A percentile compares a stretch with the other conserved stretches of the same genome.
phyloP scores from a whole-genome alignment of 2,888 invertebrate species.

The Cecidostiba fungosa region DNA sequence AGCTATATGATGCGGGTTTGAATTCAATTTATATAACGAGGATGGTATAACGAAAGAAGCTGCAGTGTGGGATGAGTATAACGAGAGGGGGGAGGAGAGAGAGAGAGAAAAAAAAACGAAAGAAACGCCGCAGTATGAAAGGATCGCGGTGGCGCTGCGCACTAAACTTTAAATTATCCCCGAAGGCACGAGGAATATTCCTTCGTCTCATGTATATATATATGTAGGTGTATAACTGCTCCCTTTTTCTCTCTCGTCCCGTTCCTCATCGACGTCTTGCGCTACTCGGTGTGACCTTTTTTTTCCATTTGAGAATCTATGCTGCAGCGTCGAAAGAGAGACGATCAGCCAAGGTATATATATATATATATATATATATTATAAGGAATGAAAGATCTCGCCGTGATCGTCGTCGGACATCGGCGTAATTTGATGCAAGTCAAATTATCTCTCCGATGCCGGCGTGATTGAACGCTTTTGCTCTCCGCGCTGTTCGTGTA shows the following conservation, averaged over 20 bases:
- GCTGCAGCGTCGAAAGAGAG: neutral
- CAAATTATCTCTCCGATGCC: conserved; percentile 47
- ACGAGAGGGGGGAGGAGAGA: neutral
- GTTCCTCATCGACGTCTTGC: neutral
- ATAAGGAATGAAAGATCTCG: neutral
- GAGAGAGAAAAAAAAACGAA: too few species aligned
- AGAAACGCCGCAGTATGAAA: conserved; percentile 7
- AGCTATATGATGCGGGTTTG: neutral
- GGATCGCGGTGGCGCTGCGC: neutral
- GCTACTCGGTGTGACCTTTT: neutral
- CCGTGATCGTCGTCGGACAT: neutral
- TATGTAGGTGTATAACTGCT: neutral
- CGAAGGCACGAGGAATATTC: conserved; percentile 46
- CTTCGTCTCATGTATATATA: neutral
- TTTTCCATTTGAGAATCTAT: too few species aligned
- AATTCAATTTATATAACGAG: conserved; percentile 14
- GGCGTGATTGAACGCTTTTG: conserved; percentile 4
- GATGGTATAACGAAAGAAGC: neutral
- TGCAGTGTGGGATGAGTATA: neutral
- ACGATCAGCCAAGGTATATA: neutral
- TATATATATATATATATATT: neutral
- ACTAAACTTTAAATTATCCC: conserved; percentile 57
- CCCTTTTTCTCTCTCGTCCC: conserved; percentile 21
- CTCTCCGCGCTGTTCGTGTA: neutral
- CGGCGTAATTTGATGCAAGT: conserved; percentile 54